Percentiles rank a stretch among this genome's conserved stretches.
Evolutionary conservation across 2,113 vertebrate species (phyloP).

Genomic region (Callithrix jacchus): DNA sequence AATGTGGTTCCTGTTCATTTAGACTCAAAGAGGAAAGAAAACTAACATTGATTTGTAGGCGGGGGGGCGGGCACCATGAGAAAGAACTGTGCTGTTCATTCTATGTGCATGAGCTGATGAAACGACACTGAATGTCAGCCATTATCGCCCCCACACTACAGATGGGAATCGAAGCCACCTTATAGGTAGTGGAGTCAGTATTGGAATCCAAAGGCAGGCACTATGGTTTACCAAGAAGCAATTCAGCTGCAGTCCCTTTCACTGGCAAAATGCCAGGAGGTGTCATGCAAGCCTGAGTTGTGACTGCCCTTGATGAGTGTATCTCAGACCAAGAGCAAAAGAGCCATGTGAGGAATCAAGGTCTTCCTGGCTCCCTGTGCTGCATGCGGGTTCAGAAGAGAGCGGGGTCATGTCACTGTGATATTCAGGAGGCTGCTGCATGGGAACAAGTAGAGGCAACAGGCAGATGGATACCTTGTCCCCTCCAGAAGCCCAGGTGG

Average conservation of each 20-base stretch:
- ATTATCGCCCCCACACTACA: background rate
- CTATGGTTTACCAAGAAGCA: background rate
- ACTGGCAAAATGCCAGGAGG: background rate
- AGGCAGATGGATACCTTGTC: background rate
- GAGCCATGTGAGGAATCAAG: background rate
- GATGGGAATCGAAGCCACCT: too few relatives aligned
- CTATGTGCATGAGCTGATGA: rapidly evolving
- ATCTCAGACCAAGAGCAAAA: background rate
- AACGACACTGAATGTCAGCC: background rate
- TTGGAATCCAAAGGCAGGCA: background rate
- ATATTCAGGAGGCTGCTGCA: background rate
- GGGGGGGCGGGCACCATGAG: too few relatives aligned
- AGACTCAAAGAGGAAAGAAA: background rate
- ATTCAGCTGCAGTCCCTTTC: background rate
- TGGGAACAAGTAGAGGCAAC: background rate
- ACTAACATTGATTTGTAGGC: background rate
- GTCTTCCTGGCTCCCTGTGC: background rate
- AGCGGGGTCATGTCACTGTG: background rate
- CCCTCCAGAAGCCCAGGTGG: background rate
- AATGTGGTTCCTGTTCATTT: background rate
- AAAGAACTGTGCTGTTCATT: background rate
- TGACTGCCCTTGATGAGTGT: background rate
- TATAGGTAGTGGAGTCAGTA: background rate
- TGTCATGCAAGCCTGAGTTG: background rate
- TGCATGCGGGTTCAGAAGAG: background rate